Conservation (phyloP, 2,888 invertebrate genomes). For the Protophormia terraenovae region DNA sequence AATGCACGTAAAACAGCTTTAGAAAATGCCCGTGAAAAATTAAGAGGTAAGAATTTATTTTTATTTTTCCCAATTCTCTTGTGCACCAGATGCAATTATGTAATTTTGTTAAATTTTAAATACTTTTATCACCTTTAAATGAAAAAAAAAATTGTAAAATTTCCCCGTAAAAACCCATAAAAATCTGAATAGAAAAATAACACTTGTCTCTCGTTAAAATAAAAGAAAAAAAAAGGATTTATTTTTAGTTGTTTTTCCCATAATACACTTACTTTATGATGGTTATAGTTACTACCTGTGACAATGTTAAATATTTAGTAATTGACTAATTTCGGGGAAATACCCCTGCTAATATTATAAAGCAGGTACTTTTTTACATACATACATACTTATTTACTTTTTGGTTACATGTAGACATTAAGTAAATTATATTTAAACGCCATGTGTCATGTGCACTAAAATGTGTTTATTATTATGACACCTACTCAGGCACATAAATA, state of each 20-base stretch:
- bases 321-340: conserved; percentile 57
- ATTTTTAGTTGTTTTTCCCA: not conserved
- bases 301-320: not conserved
- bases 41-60: conserved; percentile 71
- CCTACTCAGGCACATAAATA: too few species aligned
- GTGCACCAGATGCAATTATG: not conserved
- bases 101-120: not conserved
- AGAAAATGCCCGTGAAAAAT: conserved; percentile 75
- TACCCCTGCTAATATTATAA: not conserved
- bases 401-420: too few species aligned
- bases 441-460: not conserved
- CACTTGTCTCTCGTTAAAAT: conserved; percentile 13
- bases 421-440: not conserved
- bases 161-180: conserved; percentile 56
- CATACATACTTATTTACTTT: too few species aligned
- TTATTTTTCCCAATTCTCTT: too few species aligned
- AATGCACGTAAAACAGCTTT: conserved; percentile 76
- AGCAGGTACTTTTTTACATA: not conserved
- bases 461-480: too few species aligned
- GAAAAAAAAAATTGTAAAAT: not conserved
- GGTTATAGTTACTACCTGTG: not conserved
- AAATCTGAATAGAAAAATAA: conserved; percentile 2
- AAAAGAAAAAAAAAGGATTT: conserved; percentile 16
- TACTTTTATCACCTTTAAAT: not conserved
- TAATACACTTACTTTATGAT: not conserved